Evolutionary conservation across 2,888 invertebrate species (phyloP), one percentile per base, ranked within the genome.

Genomic region (Coremacera marginata): DNA sequence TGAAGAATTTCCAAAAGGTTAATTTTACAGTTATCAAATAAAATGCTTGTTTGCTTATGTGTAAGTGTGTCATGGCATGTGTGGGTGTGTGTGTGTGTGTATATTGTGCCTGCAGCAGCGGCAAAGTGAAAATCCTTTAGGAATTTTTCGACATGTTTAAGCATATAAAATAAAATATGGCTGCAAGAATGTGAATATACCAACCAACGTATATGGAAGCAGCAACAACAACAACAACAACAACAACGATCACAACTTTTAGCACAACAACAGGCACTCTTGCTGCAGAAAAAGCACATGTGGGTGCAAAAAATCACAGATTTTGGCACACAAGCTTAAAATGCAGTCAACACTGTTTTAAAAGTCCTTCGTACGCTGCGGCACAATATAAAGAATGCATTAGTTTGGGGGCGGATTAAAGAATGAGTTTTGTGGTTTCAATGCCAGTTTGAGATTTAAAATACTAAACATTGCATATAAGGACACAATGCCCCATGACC

Each of bases 1-100:
- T 80, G 79, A 77, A 70, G 77, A 65, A 80, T 81, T 82, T 82
- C 71, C 76, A 81, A 81, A 84, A 80, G 85, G 82, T 83, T 85
- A 81, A 86, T 85, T 82, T 83, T 82, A 57, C 82, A 82, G 83
- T 80, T 81, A 81, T 81, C 80, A 83, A 83, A 83, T 84, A 68
- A 68, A 27, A 51, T 27, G 49, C 51, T 51, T 51, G 51, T 68
- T 16, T 62, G 60, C 27, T 22, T 62, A 27, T 62, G 60, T 60
- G 60, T 60, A n/a, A 31, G 63, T 63, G 63, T 63, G 63, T 63
- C 31, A 34, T 5, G 34, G 63, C 8, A 8, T 63, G 27, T 25
- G 63, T 63, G 14, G 5, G 16, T 62, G 27, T 62, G 16, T 63
- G 70, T 4, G n/a, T 16, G 55, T 31, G 52, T 52, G 34, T 67